Evolutionary conservation across 2,797 vertebrate species (phyloP).

Genomic region (Anguilla anguilla): DNA sequence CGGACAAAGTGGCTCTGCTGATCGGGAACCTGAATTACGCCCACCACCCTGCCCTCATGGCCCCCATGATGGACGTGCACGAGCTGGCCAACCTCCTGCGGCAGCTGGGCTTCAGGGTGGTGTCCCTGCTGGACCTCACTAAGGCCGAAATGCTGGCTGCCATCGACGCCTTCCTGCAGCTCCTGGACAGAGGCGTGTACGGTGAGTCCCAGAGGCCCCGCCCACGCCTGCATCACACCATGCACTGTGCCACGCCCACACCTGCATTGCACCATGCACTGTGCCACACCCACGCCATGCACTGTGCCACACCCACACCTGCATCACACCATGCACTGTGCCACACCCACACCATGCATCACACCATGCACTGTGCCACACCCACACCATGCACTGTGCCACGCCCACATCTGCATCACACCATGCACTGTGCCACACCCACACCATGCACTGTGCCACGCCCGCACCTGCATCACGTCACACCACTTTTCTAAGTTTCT

Average conservation of each 20-base stretch:
- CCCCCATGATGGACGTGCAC: slow-evolving; percentile 83
- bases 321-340: neutral
- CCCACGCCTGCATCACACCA: neutral
- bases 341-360: no score
- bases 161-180: slow-evolving; percentile 77
- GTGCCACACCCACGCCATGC: no score
- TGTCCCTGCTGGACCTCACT: slow-evolving; percentile 85
- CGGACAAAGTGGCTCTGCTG: slow-evolving; percentile 84
- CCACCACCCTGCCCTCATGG: slow-evolving; percentile 78
- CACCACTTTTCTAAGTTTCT: no score
- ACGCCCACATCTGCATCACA: no score
- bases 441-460: no score
- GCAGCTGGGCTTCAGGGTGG: slow-evolving; percentile 81
- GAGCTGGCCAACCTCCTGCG: slow-evolving; percentile 78
- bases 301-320: neutral
- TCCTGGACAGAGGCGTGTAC: slow-evolving; percentile 82
- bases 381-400: no score
- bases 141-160: slow-evolving; percentile 79
- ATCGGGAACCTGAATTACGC: slow-evolving; percentile 85
- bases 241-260: no score
- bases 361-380: no score
- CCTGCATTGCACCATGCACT: no score
- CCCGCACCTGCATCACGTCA: no score
- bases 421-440: no score
- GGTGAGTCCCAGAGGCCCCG: slow-evolving; percentile 65